Base-by-base conservation (phyloP, 2,888 invertebrate species). In the Capitulum mitella region DNA sequence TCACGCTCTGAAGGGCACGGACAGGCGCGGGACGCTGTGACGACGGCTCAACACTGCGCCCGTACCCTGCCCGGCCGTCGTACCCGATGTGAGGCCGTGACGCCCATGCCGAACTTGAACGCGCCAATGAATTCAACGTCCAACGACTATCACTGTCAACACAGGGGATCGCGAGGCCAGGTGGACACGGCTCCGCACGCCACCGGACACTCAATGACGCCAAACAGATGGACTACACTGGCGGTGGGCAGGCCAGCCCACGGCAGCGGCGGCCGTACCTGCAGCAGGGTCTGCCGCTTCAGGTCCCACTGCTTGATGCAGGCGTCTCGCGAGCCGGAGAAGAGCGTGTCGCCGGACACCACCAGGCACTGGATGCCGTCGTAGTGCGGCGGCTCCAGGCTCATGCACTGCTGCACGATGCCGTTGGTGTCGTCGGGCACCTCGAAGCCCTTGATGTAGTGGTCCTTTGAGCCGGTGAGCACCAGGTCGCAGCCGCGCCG, bases 221-320 rank as follows among this genome's bases (percentile, higher is more conserved):
- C n/a, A n/a, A n/a, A n/a, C n/a, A n/a, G n/a, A n/a, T n/a, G n/a
- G n/a, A n/a, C n/a, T n/a, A n/a, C n/a, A n/a, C n/a, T n/a, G n/a
- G n/a, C n/a, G n/a, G n/a, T n/a, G n/a, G n/a, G n/a, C n/a, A n/a
- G n/a, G n/a, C n/a, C n/a, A n/a, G n/a, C n/a, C n/a, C n/a, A n/a
- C n/a, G n/a, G n/a, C n/a, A n/a, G n/a, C n/a, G n/a, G n/a, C n/a
- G n/a, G n/a, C n/a, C 43, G 19, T 12, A 78, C 61, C 48, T 64
- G 48, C 37, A 43, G 46, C 46, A 46, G 29, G 19, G 70, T 48
- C 26, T 58, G 76, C 37, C 84, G 84, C 22, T 83, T 80, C 43
- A 94, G 87, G 83, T 91, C 91, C 94, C 94, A 94, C 83, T 93
- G 91, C 87, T 94, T 94, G 85, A 95, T 91, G 84, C 93, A 92